A percentile compares a stretch with the other conserved stretches of the same genome.
These are phyloP conservation scores for Ornithorhynchus anatinus DNA, from an alignment of 2,113 vertebrate genomes.

Conservation along the genomic window DNA sequence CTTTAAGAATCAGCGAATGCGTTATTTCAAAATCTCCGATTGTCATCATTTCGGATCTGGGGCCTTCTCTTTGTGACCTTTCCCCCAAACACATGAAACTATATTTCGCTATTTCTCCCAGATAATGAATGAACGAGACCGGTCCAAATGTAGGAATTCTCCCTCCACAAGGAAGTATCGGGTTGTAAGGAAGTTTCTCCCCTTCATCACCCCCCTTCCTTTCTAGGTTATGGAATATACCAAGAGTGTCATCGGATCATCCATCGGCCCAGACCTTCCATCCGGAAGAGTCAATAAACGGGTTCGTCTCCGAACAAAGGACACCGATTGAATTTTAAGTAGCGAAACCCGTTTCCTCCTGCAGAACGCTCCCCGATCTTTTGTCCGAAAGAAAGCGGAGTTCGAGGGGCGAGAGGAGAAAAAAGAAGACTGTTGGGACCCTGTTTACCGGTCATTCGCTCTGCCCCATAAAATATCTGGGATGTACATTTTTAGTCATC, in stretches of 20 bases:
- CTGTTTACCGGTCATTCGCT: no score
- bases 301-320: neutral
- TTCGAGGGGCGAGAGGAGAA: no score
- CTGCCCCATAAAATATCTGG: no score
- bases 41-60: no score
- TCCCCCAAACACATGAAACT: slow-evolving; percentile 23
- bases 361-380: neutral
- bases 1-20: no score
- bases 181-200: no score
- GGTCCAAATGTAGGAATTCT: neutral
- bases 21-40: no score
- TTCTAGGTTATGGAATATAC: neutral
- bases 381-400: neutral
- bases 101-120: slow-evolving; percentile 13
- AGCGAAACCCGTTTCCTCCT: neutral
- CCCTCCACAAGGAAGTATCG: neutral
- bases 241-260: neutral
- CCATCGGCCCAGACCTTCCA: neutral
- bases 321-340: neutral
- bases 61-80: slow-evolving; percentile 5
- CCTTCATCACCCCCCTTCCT: no score
- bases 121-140: slow-evolving; percentile 12
- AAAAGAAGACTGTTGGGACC: no score
- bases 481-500: no score
- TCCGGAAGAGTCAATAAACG: slow-evolving; percentile 1